Evolutionary conservation across 2,888 invertebrate species (phyloP).

Genomic region (Creontiades dilutus): DNA sequence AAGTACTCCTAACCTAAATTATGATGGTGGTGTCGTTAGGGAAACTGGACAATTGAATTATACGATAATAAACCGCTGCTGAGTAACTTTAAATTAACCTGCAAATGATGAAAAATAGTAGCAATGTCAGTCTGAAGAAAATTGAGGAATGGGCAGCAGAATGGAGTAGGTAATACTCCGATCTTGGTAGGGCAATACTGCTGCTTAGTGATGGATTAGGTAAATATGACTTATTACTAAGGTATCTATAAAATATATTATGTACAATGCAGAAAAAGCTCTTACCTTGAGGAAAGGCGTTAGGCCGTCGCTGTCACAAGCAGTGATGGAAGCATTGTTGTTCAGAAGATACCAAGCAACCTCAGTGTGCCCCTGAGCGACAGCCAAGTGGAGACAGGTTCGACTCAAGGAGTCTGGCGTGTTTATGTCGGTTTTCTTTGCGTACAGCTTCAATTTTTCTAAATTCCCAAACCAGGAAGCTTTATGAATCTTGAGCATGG

Average conservation of each 20-base stretch:
- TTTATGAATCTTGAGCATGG: slow-evolving; percentile 77
- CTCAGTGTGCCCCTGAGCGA: slow-evolving; percentile 77
- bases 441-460: slow-evolving; percentile 77
- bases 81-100: too few species aligned
- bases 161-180: too few species aligned
- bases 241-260: not conserved
- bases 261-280: not conserved
- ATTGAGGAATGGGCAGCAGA: too few species aligned
- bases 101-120: too few species aligned
- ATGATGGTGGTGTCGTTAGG: too few species aligned
- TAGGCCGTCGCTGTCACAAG: slow-evolving; percentile 77
- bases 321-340: slow-evolving; percentile 77
- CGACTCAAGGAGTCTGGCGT: slow-evolving; percentile 76
- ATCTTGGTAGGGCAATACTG: too few species aligned
- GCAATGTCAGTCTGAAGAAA: too few species aligned
- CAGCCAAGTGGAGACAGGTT: slow-evolving; percentile 77
- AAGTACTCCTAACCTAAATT: too few species aligned
- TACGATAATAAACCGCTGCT: too few species aligned
- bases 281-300: slow-evolving; percentile 77
- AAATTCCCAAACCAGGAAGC: slow-evolving; percentile 77
- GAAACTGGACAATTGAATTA: too few species aligned
- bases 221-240: too few species aligned
- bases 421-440: slow-evolving; percentile 77
- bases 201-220: too few species aligned
- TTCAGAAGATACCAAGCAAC: slow-evolving; percentile 77